A percentile compares a stretch with the other conserved stretches of the same genome.
These are phyloP conservation scores for Magallana gigas DNA, from an alignment of 1,140 invertebrate species.

Conservation along the genomic window DNA sequence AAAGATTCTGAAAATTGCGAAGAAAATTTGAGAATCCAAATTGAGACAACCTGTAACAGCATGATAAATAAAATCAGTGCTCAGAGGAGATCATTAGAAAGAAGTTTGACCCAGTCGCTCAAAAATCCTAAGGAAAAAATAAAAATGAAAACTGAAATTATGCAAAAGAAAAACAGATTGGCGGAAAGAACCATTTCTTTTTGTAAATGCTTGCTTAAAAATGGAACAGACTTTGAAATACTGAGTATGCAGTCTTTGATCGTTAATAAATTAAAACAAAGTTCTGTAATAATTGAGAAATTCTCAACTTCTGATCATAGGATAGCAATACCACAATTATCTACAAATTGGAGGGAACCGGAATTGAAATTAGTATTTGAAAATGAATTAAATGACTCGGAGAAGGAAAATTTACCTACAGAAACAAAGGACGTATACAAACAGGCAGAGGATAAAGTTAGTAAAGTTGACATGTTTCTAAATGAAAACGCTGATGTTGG, in stretches of 20 bases:
- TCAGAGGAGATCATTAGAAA: not conserved
- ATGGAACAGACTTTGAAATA: slow-evolving; percentile 25
- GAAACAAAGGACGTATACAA: too few relatives aligned
- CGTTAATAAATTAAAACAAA: not conserved
- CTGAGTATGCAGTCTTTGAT: not conserved
- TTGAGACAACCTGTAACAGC: not conserved
- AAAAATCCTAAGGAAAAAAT: not conserved
- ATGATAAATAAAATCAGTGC: not conserved
- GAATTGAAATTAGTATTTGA: not conserved
- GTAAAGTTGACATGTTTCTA: not conserved
- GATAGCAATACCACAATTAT: not conserved
- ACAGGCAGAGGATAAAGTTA: too few relatives aligned
- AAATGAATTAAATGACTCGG: not conserved
- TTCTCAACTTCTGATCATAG: not conserved
- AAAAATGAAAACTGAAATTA: not conserved
- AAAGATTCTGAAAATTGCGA: not conserved
- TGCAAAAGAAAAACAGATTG: not conserved
- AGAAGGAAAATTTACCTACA: too few relatives aligned
- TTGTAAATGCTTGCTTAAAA: not conserved
- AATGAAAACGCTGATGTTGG: not conserved
- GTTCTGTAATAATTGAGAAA: not conserved
- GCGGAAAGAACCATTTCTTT: not conserved
- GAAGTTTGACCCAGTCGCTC: not conserved
- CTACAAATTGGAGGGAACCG: not conserved
- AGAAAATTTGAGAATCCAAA: not conserved